Conservation (phyloP, 2,888 invertebrate species). For the Nesidiocoris tenuis region DNA sequence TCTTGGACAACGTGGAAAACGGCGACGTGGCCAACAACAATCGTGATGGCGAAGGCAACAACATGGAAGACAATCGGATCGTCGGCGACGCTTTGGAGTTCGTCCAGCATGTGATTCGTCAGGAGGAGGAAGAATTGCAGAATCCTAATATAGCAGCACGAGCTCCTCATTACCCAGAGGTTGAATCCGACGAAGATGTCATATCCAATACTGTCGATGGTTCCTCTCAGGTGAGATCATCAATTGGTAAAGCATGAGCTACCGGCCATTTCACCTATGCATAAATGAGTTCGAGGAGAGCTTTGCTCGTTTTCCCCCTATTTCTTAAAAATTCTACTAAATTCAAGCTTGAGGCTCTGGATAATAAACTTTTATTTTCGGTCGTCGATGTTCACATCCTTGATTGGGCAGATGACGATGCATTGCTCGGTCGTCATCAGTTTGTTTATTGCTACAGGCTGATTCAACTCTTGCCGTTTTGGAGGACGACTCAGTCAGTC, state of each 20-base stretch:
- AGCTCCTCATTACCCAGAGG: constrained; percentile 15
- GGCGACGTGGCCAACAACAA: constrained; percentile 60
- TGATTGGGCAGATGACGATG: no score
- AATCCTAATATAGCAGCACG: constrained; percentile 20
- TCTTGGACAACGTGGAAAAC: constrained; percentile 56
- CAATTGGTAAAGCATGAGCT: constrained; percentile 25
- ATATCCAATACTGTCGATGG: constrained; percentile 30
- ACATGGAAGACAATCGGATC: constrained; percentile 42
- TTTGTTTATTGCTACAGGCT: constrained; percentile 5
- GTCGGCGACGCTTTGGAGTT: constrained; percentile 44
- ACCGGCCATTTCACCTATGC: no score
- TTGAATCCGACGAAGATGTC: constrained; percentile 36
- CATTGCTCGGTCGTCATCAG: no score
- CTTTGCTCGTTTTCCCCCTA: no score
- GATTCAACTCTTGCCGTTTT: constrained; percentile 1
- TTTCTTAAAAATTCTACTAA: no score
- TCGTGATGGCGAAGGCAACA: constrained; percentile 57
- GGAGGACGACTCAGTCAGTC: constrained; percentile 15
- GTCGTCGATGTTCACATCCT: no score
- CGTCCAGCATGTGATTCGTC: constrained; percentile 41
- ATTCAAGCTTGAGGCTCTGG: no score
- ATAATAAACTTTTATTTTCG: no score
- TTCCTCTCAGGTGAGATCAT: constrained; percentile 14
- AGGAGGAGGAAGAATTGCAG: constrained; percentile 36
- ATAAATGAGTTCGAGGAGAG: no score